A percentile compares a stretch with the other conserved stretches of the same genome.
Evolutionary conservation across 1,140 invertebrate genomes (phyloP).

Genomic region (Rhopalosiphum maidis): DNA sequence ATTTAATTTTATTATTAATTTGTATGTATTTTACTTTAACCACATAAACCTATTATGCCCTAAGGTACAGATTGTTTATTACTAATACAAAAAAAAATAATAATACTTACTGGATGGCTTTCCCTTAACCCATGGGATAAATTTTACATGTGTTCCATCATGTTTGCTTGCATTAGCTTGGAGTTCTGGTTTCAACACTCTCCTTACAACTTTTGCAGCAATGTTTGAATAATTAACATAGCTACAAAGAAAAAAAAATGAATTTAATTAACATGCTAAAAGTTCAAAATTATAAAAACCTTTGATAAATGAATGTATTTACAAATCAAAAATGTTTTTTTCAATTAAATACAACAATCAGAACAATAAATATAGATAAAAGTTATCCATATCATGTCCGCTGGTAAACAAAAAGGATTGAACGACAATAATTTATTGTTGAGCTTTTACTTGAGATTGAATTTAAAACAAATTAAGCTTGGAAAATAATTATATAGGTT

Average conservation of each 20-base stretch:
- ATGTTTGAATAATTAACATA: slow-evolving; percentile 94
- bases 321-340: not conserved
- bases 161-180: slow-evolving; percentile 77
- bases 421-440: not conserved
- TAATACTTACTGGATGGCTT: slow-evolving; percentile 78
- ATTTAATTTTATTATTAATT: too few species aligned
- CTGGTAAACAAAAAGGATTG: not conserved
- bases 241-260: slow-evolving; percentile 65
- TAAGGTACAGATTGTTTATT: too few species aligned
- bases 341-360: not conserved
- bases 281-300: not conserved
- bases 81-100: too few species aligned
- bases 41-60: too few species aligned
- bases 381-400: not conserved
- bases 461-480: too few species aligned
- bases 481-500: not conserved
- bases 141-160: slow-evolving; percentile 76
- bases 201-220: slow-evolving; percentile 79
- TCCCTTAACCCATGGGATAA: slow-evolving; percentile 86
- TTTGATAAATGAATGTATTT: not conserved
- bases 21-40: too few species aligned
- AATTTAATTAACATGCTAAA: not conserved
- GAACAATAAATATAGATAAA: not conserved
- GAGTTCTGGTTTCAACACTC: slow-evolving; percentile 77
- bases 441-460: too few species aligned